Evolutionary conservation across 2,888 invertebrate genomes (phyloP), one percentile per base, ranked within the genome.

Genomic region (Suillia variegata): DNA sequence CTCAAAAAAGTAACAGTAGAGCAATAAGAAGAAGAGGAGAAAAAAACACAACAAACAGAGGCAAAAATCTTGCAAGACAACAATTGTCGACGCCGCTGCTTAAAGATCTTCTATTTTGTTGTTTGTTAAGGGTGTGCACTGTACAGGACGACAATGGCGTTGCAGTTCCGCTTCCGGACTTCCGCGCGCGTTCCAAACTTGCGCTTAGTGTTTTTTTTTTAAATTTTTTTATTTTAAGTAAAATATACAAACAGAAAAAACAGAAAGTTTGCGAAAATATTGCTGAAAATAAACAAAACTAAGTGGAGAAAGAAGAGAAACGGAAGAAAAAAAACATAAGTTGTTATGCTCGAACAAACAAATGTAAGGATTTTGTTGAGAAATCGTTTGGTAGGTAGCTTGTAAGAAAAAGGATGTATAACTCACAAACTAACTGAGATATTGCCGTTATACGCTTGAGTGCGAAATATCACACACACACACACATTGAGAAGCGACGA

Each of bases 301-400:
- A 15, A 42, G 45, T 18, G 45, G 18, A n/a, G 8, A 18, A 2
- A 48, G 22, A 17, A 13, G 13, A n/a, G n/a, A n/a, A 17, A 22
- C 34, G 24, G 24, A 34, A 45, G 68, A 63, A 38, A 8, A 71
- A 70, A 75, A 74, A 70, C 74, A 70, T 75, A 72, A 70, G 72
- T 72, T 75, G 73, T 75, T 67, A 70, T 67, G 74, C 72, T 73
- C 66, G 72, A 70, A 60, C 73, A 70, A 61, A 71, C 64, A 67
- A 67, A 67, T 71, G 67, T 67, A 70, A 66, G 66, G 69, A 73
- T 68, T 73, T 70, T 71, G n/a, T n/a, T n/a, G n/a, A n/a, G n/a
- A n/a, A n/a, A n/a, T n/a, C n/a, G n/a, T n/a, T n/a, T n/a, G n/a
- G n/a, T n/a, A n/a, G n/a, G n/a, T n/a, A n/a, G n/a, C n/a, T n/a